These are phyloP conservation scores for Dissostichus mawsoni DNA, from an alignment of 2,113 vertebrate species.

Conservation along the genomic window DNA sequence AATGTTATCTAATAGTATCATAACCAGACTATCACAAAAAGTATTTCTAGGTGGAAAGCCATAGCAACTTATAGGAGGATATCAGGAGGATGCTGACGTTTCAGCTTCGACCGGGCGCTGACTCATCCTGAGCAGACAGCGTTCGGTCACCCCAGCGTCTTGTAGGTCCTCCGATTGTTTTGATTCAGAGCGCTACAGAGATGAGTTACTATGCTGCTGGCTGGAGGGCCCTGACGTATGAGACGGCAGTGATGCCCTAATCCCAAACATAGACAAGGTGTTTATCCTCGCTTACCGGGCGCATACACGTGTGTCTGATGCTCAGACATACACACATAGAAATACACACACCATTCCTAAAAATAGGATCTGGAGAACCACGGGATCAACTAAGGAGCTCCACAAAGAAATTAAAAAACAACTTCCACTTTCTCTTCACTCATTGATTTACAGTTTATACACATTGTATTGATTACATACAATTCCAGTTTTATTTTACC, in stretches of 20 bases:
- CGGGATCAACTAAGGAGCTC: not conserved
- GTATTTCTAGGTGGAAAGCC: conserved; percentile 1
- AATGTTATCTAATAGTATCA: conserved; percentile 1
- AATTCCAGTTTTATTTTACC: not conserved
- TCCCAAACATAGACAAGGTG: conserved; percentile 58
- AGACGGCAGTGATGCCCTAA: conserved; percentile 49
- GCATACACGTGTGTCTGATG: conserved; percentile 11
- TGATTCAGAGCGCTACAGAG: conserved; percentile 34
- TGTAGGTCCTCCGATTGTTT: conserved; percentile 38
- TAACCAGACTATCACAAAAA: conserved; percentile 1
- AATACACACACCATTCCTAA: conserved; percentile 3
- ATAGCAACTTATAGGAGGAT: conserved; percentile 17
- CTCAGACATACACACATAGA: conserved; percentile 2
- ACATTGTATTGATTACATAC: not conserved
- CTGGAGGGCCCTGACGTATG: conserved; percentile 49
- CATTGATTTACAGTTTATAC: conserved; percentile 1
- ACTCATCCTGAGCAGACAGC: conserved; percentile 54
- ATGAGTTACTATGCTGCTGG: conserved; percentile 39
- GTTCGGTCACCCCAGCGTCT: conserved; percentile 37
- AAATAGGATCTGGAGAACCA: conserved; percentile 24
- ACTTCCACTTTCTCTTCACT: not conserved
- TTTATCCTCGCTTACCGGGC: conserved; percentile 51
- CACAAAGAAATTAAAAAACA: not conserved
- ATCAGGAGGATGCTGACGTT: conserved; percentile 19
- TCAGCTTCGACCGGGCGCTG: conserved; percentile 41